These are phyloP conservation scores for Acanthaster planci DNA, from an alignment of 35 echinoderm and acorn worm species.

Conservation along the genomic window DNA sequence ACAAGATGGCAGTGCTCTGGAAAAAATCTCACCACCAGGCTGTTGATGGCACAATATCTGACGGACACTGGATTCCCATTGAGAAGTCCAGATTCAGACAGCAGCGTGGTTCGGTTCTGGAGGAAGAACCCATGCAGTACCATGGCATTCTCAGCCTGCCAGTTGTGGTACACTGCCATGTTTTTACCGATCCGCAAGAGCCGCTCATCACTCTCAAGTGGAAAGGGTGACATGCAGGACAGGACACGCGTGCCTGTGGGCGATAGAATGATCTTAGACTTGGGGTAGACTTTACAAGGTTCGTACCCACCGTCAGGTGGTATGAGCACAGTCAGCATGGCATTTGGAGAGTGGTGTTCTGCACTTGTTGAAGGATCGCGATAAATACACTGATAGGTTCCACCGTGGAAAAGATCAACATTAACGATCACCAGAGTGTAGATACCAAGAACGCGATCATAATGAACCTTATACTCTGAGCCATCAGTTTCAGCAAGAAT, in stretches of 20 bases:
- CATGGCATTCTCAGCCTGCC: conserved; percentile 38
- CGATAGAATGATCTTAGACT: conserved; percentile 59
- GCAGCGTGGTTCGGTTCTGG: conserved; percentile 58
- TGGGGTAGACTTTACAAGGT: conserved; percentile 37
- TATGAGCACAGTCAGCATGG: conserved; percentile 50
- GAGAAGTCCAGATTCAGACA: conserved; percentile 44
- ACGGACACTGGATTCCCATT: conserved; percentile 37
- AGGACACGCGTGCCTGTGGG: conserved; percentile 34
- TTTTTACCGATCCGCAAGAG: background rate
- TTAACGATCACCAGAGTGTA: conserved; percentile 64
- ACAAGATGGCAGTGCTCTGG: conserved; percentile 52
- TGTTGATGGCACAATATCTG: conserved; percentile 52
- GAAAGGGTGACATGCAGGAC: conserved; percentile 17
- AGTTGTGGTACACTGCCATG: conserved; percentile 57
- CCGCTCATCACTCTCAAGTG: background rate
- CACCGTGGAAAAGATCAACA: conserved; percentile 33
- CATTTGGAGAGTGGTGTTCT: conserved; percentile 37
- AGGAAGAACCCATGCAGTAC: conserved; percentile 61
- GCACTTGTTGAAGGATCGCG: conserved; percentile 31
- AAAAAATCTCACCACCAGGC: conserved; percentile 18
- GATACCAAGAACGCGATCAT: conserved; percentile 48
- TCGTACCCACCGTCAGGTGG: conserved; percentile 56
- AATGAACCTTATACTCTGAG: conserved; percentile 35
- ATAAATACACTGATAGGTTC: conserved; percentile 65
- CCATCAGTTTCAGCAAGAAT: conserved; percentile 19